Conservation (phyloP, 2,888 invertebrate species). For the Hartigia nigra region DNA sequence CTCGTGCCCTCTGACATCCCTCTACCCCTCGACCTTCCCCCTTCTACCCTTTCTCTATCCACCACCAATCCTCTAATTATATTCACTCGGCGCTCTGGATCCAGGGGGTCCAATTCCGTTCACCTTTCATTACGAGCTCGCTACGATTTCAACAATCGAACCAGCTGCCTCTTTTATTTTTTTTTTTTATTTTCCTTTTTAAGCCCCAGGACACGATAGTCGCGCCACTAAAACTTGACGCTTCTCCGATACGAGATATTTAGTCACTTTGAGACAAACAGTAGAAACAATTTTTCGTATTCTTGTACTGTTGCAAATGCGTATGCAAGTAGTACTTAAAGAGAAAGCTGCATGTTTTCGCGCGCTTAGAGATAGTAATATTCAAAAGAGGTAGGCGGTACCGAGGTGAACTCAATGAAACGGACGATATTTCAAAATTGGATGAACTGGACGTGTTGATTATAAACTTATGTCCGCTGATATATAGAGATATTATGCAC, state of each 20-base stretch:
- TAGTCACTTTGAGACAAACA: not conserved
- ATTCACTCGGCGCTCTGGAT: slow-evolving; percentile 63
- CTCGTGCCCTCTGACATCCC: slow-evolving; percentile 33
- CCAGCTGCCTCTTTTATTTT: not conserved
- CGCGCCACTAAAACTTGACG: not conserved
- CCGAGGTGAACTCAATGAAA: slow-evolving; percentile 31
- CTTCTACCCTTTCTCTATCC: slow-evolving; percentile 23
- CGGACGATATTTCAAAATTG: slow-evolving; percentile 49
- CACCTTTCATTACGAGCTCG: slow-evolving; percentile 64
- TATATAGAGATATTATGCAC: slow-evolving; percentile 65
- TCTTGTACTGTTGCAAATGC: not conserved
- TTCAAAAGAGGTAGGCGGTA: slow-evolving; percentile 64
- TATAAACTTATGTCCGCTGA: slow-evolving; percentile 63
- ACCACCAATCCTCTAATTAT: slow-evolving; percentile 65
- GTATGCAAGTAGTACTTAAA: not conserved
- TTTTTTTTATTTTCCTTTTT: not conserved
- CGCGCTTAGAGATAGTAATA: slow-evolving; percentile 63
- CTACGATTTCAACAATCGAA: slow-evolving; percentile 62
- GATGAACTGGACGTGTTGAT: slow-evolving; percentile 61
- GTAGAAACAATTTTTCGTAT: not conserved
- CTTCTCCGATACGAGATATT: not conserved
- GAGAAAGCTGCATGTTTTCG: slow-evolving; percentile 54
- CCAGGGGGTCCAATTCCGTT: slow-evolving; percentile 64
- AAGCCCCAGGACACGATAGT: not conserved
- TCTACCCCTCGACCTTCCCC: slow-evolving; percentile 25